Evolutionary conservation across 2,113 vertebrate species (phyloP), one percentile per base, ranked within the genome.

Genomic region (Myiagra hebetior): DNA sequence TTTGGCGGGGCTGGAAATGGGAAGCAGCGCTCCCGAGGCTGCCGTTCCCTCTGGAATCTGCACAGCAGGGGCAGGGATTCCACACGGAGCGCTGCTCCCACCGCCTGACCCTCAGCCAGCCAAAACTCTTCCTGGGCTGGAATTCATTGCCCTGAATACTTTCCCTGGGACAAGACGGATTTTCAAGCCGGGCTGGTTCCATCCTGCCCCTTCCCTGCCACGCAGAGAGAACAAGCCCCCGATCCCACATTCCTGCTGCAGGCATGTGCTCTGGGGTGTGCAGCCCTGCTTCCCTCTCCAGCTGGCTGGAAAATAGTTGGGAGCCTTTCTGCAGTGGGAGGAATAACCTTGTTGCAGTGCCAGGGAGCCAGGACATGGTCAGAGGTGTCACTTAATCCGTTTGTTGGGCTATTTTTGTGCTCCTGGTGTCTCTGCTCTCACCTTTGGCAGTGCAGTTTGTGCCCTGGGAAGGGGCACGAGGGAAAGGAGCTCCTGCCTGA

Each of bases 231-330:
- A 1, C n/a, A 16, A 6, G 1, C 28, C n/a, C 52, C 42, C 35
- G 9, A 21, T 73, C 7, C 9, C 15, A 2, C 19, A 3, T 72
- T 77, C 50, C 65, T 47, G 26, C 55, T 18, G 23, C 20, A 1
- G 42, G 10, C 60, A 17, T 0, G 0, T 35, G 83, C 28, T n/a
- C 33, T 21, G 12, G 55, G 31, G n/a, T 7, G 49, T 50, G 67
- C 72, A 15, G 31, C 35, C 87, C 69, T 12, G 52, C 9, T 47
- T 16, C 73, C 21, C 18, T 81, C 41, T 74, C 73, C 46, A 49
- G 52, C 30, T 88, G 82, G 3, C 82, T 93, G 96, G 88, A 92
- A 95, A 93, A 94, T 47, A 11, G 55, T 67, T 24, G 91, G 67
- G 72, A 89, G 35, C 63, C 27, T 70, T 52, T 62, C 50, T 74